These are phyloP conservation scores for Epizoanthus rinbou DNA, from an alignment of 92 coral and sea anemone genomes.

Conservation along the genomic window DNA sequence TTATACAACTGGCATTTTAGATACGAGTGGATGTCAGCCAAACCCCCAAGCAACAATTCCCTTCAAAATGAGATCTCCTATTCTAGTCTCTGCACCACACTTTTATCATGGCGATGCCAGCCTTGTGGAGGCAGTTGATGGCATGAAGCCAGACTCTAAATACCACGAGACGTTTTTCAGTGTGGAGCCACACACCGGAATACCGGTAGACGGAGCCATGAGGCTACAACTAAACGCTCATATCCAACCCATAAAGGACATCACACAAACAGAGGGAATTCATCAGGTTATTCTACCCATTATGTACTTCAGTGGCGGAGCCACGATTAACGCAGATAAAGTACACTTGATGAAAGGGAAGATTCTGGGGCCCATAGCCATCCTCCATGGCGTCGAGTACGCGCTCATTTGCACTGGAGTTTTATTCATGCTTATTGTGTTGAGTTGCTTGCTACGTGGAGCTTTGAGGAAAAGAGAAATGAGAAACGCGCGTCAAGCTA, in stretches of 20 bases:
- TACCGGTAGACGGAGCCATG: conserved; percentile 65
- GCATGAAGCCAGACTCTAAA: conserved; percentile 66
- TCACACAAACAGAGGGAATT: conserved; percentile 60
- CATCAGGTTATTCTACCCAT: conserved; percentile 71
- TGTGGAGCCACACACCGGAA: conserved; percentile 75
- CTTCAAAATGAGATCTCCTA: conserved; percentile 53
- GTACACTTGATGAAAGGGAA: conserved; percentile 51
- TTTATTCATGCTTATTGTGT: conserved; percentile 8
- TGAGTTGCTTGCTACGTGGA: not conserved
- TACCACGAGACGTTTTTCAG: conserved; percentile 72
- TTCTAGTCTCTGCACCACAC: conserved; percentile 88
- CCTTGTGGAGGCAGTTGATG: conserved; percentile 66
- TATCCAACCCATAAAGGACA: conserved; percentile 57
- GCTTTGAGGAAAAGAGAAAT: conserved; percentile 1
- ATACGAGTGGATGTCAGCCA: conserved; percentile 67
- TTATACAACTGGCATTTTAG: conserved; percentile 80
- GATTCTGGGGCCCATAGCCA: conserved; percentile 44
- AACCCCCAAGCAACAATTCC: conserved; percentile 39
- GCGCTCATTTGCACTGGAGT: conserved; percentile 56
- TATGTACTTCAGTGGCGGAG: conserved; percentile 72
- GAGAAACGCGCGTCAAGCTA: not conserved
- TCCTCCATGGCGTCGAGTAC: conserved; percentile 47
- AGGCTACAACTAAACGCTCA: conserved; percentile 76
- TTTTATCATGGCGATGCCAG: conserved; percentile 79
- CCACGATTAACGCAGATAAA: conserved; percentile 65